These are phyloP conservation scores for Stictocephala bisonia DNA, from an alignment of 2,888 invertebrate genomes.

Conservation along the genomic window DNA sequence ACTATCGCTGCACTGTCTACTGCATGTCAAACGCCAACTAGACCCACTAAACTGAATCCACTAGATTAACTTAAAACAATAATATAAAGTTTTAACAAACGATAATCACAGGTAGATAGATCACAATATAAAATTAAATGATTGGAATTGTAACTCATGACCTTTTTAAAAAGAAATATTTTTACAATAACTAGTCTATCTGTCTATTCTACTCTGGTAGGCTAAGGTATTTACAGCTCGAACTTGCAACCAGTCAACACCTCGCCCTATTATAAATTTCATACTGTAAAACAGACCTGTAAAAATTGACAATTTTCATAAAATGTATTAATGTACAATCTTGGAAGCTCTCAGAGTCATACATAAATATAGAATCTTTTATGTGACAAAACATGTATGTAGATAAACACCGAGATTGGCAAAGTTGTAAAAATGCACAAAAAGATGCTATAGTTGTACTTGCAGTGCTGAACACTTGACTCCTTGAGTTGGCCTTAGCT, in stretches of 20 bases:
- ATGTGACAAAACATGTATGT: conserved; percentile 22
- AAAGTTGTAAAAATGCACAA: conserved; percentile 41
- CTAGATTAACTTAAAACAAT: conserved; percentile 23
- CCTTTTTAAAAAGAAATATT: conserved; percentile 14
- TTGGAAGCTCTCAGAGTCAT: conserved; percentile 41
- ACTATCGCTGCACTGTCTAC: no score
- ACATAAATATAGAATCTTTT: conserved; percentile 28
- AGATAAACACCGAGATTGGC: conserved; percentile 24
- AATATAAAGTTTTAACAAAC: conserved; percentile 22
- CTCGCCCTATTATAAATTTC: conserved; percentile 44
- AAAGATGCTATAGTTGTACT: conserved; percentile 44
- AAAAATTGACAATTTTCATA: conserved; percentile 25
- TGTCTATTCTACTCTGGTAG: not conserved
- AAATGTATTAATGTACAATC: not conserved
- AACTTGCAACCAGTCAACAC: conserved; percentile 1
- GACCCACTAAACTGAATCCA: no score
- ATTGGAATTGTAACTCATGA: conserved; percentile 3
- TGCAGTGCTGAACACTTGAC: conserved; percentile 32
- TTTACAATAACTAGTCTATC: conserved; percentile 34
- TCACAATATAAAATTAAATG: conserved; percentile 26
- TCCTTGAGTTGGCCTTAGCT: conserved; percentile 14
- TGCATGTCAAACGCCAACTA: no score
- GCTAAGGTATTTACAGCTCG: conserved; percentile 34
- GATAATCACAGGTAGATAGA: conserved; percentile 34
- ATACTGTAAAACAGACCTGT: conserved; percentile 21